These are phyloP conservation scores for Conger conger DNA, from an alignment of 2,113 vertebrate species.

Conservation along the genomic window DNA sequence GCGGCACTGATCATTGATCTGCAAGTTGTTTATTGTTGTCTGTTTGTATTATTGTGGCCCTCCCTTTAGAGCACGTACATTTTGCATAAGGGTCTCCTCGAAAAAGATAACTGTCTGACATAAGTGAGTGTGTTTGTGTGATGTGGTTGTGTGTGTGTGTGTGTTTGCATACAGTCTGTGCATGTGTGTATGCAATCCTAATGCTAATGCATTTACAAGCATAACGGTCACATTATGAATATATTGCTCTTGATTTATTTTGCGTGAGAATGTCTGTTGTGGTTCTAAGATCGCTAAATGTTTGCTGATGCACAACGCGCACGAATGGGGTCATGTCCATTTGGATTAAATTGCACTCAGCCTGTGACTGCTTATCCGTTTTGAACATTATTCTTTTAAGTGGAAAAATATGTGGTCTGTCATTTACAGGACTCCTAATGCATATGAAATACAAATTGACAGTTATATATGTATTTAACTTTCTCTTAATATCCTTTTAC, in stretches of 20 bases:
- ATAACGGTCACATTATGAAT: no score
- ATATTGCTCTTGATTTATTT: background rate
- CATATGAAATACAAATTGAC: background rate
- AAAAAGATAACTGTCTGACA: no score
- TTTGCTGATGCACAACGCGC: background rate
- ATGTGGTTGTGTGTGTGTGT: no score
- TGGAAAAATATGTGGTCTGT: background rate
- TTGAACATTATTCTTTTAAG: background rate
- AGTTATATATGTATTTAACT: background rate
- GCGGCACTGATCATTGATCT: no score
- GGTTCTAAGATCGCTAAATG: background rate
- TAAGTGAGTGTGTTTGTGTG: no score
- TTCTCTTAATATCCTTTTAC: background rate
- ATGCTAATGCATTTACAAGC: no score
- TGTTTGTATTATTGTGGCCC: no score
- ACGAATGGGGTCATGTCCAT: background rate
- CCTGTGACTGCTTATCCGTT: background rate
- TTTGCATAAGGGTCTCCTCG: no score
- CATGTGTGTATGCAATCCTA: no score
- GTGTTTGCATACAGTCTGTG: no score
- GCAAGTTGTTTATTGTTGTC: no score
- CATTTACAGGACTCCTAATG: background rate
- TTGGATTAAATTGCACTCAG: background rate
- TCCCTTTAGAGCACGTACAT: no score
- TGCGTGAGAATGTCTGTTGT: background rate